Percentiles rank a stretch among this genome's conserved stretches.
These are phyloP conservation scores for Galagoides demidoff DNA, from an alignment of 2,797 vertebrate species.

Conservation along the genomic window DNA sequence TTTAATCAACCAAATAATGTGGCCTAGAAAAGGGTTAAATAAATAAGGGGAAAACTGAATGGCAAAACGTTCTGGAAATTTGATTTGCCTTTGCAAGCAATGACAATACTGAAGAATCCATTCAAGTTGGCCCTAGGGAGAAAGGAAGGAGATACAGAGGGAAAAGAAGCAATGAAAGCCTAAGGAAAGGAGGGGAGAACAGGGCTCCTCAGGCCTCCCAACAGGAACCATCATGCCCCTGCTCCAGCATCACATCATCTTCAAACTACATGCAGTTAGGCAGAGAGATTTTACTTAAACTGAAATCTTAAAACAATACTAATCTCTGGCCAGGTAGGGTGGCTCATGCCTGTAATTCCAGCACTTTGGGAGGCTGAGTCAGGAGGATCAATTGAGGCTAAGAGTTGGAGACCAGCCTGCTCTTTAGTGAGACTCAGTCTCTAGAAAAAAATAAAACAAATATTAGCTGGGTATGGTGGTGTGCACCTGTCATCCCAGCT, in stretches of 20 bases:
- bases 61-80: conserved; percentile 24
- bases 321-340: background rate
- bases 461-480: background rate
- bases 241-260: background rate
- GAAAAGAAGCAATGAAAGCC: background rate
- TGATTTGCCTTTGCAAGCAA: conserved; percentile 58
- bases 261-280: background rate
- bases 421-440: background rate
- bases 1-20: conserved; percentile 55
- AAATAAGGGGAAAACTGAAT: conserved; percentile 36
- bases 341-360: background rate
- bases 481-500: background rate
- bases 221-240: background rate
- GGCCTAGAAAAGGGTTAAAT: conserved; percentile 35
- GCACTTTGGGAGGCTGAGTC: background rate
- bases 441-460: background rate
- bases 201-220: background rate
- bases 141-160: background rate
- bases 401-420: background rate
- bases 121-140: background rate
- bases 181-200: background rate
- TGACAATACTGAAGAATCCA: conserved; percentile 29
- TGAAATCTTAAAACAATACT: conserved; percentile 30
- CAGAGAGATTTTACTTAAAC: background rate
- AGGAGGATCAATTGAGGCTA: background rate